phyloP scores from a whole-genome alignment of 2,797 vertebrate genomes.

The Paguma larvata region DNA sequence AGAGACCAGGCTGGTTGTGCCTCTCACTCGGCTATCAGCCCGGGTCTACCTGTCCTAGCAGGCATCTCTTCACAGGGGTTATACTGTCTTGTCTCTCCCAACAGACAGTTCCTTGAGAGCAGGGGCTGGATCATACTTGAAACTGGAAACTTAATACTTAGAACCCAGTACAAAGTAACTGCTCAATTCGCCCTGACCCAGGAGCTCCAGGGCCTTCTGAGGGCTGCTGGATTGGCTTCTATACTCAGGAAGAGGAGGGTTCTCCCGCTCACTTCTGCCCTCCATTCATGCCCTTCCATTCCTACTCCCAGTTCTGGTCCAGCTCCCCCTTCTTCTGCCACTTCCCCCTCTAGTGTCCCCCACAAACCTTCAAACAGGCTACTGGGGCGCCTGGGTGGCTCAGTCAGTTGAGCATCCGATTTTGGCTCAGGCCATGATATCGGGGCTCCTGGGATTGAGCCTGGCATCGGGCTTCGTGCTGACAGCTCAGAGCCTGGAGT shows the following conservation, averaged over 20 bases:
- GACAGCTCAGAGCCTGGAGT: too few species aligned
- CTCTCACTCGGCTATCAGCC: background rate
- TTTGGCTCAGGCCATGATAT: too few species aligned
- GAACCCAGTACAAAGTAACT: background rate
- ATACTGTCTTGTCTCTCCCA: background rate
- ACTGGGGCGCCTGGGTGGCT: too few species aligned
- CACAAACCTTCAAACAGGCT: background rate
- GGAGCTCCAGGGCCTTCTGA: background rate
- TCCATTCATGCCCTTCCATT: background rate
- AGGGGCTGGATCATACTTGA: background rate
- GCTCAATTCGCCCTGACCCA: background rate
- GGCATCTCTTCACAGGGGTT: background rate
- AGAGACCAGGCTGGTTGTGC: background rate
- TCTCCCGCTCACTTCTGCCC: background rate
- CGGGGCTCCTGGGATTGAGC: too few species aligned
- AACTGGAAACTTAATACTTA: background rate
- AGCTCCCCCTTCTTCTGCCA: background rate
- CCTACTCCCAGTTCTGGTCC: background rate
- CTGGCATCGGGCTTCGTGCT: too few species aligned
- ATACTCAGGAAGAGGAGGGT: background rate
- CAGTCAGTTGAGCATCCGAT: too few species aligned
- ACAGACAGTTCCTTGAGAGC: background rate
- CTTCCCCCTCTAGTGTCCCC: background rate
- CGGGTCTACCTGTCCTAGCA: background rate
- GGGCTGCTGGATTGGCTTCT: background rate